A percentile compares a stretch with the other conserved stretches of the same genome.
Evolutionary conservation across 1,140 invertebrate species (phyloP).

Genomic region (Leptoteleia sp.): DNA sequence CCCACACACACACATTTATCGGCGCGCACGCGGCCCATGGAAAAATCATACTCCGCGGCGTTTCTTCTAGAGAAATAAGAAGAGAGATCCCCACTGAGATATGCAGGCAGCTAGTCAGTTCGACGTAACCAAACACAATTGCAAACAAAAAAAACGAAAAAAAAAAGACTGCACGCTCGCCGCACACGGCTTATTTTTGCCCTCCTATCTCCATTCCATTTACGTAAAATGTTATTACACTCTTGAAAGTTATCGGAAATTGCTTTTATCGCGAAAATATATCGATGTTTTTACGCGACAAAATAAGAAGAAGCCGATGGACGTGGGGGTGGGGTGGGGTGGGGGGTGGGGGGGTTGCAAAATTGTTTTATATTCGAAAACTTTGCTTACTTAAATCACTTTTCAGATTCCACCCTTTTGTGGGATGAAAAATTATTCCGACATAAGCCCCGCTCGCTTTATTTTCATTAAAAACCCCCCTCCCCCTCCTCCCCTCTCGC

Average conservation of each 20-base stretch:
- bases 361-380: no score
- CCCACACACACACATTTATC: slow-evolving; percentile 42
- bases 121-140: slow-evolving; percentile 9
- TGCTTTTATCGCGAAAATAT: not conserved
- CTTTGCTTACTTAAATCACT: no score
- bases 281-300: no score
- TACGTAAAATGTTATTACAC: slow-evolving; percentile 3
- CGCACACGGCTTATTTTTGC: not conserved
- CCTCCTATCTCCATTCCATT: not conserved
- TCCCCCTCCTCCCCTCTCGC: no score
- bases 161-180: not conserved
- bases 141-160: no score
- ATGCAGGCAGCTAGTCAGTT: slow-evolving; percentile 18
- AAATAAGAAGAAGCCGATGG: no score
- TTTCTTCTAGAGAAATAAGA: slow-evolving; percentile 39
- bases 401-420: no score
- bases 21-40: slow-evolving; percentile 3
- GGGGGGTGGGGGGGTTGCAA: no score
- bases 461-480: no score
- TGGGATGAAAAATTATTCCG: no score
- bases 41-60: slow-evolving; percentile 33
- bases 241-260: slow-evolving; percentile 1
- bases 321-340: no score
- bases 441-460: no score
- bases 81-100: slow-evolving; percentile 31